Evolutionary conservation across 2,888 invertebrate species (phyloP), one percentile per base, ranked within the genome.

Genomic region (Agriotes lineatus): DNA sequence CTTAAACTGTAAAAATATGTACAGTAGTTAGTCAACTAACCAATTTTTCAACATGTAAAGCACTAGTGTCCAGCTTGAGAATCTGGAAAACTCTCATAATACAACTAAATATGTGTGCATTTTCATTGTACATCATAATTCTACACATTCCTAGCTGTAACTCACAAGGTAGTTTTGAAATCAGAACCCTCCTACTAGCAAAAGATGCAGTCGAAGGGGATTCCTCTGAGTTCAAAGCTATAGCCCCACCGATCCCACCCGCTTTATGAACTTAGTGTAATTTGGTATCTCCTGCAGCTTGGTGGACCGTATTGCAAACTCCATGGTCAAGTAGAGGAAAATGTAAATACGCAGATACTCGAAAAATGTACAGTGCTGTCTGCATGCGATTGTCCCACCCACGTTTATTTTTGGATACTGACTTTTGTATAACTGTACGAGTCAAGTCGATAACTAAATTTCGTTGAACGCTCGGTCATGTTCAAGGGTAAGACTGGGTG

Each of bases 231-330:
- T 64, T 64, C 56, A 25, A 64, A 58, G 48, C 35, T 60, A 33
- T 14, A 10, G 30, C 35, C 33, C 67, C 45, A 42, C 18, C 2
- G 37, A 33, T 44, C 52, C 63, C 16, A 50, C 56, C 67, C 61
- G 70, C 70, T 70, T 72, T 57, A 57, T 58, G 56, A 50, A 52
- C 45, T 48, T 48, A 52, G 62, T 59, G 12, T 52, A 25, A 62
- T 25, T 25, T 25, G 25, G 25, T 25, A 25, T 57, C 50, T 57
- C 61, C 67, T 58, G 65, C 71, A 72, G 77, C 77, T 77, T 77
- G 75, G 69, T 76, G 75, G 76, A 77, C 76, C 76, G 74, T 74
- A 75, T 75, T 74, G 81, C 79, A 80, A 78, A 77, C 81, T 76
- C 77, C 76, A 78, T 75, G 25, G 75, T 76, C 52, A 52, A 18